phyloP scores from a whole-genome alignment of 2,888 invertebrate genomes.

The Hirtodrosophila cameraria region DNA sequence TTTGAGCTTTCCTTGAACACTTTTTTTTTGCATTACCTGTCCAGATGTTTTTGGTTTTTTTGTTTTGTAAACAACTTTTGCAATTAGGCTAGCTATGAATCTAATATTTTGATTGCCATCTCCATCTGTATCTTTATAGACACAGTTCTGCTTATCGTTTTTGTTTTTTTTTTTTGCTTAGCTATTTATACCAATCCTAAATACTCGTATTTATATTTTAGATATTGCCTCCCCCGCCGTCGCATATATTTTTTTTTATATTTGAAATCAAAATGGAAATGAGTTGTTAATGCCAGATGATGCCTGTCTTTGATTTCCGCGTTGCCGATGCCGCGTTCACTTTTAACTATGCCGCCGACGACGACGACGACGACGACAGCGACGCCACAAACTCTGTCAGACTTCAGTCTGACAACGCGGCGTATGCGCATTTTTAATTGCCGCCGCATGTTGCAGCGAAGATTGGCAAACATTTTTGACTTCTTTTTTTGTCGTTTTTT shows the following conservation, averaged over 20 bases:
- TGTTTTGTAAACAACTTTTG: no score
- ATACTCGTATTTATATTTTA: conserved; percentile 8
- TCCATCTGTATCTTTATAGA: no score
- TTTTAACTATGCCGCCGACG: conserved; percentile 62
- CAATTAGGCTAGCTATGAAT: no score
- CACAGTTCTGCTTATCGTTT: no score
- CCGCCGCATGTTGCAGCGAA: conserved; percentile 71
- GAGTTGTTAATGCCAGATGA: conserved; percentile 55
- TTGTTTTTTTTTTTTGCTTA: no score
- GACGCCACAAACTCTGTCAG: conserved; percentile 27
- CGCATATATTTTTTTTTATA: background rate
- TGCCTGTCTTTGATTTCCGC: conserved; percentile 65
- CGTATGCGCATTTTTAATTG: conserved; percentile 80
- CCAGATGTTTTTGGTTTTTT: no score
- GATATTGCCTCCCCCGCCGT: conserved; percentile 14
- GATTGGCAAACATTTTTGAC: conserved; percentile 67
- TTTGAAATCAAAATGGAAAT: conserved; percentile 50
- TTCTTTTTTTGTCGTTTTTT: conserved; percentile 22
- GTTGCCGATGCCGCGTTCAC: conserved; percentile 59
- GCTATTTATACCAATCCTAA: no score
- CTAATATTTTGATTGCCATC: no score
- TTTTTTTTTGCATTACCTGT: no score
- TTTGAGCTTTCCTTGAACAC: no score
- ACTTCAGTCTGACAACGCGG: conserved; percentile 56
- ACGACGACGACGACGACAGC: conserved; percentile 14